These are phyloP conservation scores for Cinara cedri DNA, from an alignment of 2,888 invertebrate species.

Conservation along the genomic window DNA sequence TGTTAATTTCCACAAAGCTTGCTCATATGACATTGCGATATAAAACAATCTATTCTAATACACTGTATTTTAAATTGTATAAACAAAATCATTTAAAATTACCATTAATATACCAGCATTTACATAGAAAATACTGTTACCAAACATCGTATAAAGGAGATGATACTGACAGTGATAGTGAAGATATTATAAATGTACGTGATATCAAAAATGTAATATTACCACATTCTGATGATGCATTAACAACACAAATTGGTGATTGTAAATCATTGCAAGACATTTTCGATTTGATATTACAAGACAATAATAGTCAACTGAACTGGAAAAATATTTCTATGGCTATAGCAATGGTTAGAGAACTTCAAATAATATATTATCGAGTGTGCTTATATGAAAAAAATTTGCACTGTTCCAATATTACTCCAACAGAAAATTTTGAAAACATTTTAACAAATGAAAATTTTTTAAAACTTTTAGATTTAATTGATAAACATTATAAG, in stretches of 20 bases:
- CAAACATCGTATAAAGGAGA: conserved; percentile 37
- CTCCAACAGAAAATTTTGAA: conserved; percentile 26
- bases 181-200: conserved; percentile 34
- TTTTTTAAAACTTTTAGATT: conserved; percentile 43
- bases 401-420: neutral
- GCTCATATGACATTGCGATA: conserved; percentile 7
- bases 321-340: conserved; percentile 51
- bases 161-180: conserved; percentile 39
- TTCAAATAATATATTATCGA: conserved; percentile 44
- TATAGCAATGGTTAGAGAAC: conserved; percentile 51
- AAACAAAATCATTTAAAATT: conserved; percentile 4
- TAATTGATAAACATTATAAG: conserved; percentile 21
- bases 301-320: conserved; percentile 27
- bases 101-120: neutral
- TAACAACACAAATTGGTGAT: conserved; percentile 31
- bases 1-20: neutral
- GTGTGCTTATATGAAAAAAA: conserved; percentile 22
- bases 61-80: conserved; percentile 9
- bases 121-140: conserved; percentile 31
- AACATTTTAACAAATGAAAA: conserved; percentile 42
- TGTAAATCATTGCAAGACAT: conserved; percentile 37
- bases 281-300: conserved; percentile 34
- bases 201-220: conserved; percentile 43
- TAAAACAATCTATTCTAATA: neutral
- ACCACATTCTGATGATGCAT: conserved; percentile 16